Evolutionary conservation across 2,888 invertebrate species (phyloP).

Genomic region (Chalcis sispes): DNA sequence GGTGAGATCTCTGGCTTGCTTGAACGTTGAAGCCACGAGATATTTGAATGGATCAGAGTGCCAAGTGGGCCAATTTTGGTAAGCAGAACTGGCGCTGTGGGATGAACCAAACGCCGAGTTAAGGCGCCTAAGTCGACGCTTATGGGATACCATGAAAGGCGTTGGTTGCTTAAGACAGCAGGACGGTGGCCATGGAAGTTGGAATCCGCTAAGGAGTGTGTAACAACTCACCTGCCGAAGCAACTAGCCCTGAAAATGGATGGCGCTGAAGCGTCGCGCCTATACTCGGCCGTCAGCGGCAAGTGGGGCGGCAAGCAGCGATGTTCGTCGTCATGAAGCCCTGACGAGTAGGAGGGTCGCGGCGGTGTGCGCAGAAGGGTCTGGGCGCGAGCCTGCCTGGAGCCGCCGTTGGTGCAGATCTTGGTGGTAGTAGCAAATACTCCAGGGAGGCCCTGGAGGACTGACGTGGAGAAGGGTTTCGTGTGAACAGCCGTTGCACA

Average conservation of each 20-base stretch:
- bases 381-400: constrained; percentile 75
- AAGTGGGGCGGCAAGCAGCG: constrained; percentile 66
- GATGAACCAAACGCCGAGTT: constrained; percentile 79
- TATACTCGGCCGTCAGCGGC: constrained; percentile 79
- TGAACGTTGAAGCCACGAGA: background rate
- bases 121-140: constrained; percentile 70
- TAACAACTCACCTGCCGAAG: constrained; percentile 80
- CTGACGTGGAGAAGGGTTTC: too few relatives aligned
- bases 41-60: constrained; percentile 79
- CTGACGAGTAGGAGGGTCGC: constrained; percentile 79
- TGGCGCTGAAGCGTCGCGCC: constrained; percentile 80
- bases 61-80: constrained; percentile 86
- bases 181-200: constrained; percentile 87
- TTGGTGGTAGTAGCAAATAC: constrained; percentile 81
- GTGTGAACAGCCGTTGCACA: too few relatives aligned
- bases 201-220: constrained; percentile 79
- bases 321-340: constrained; percentile 76
- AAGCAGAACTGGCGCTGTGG: constrained; percentile 89
- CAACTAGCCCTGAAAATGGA: constrained; percentile 83
- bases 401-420: constrained; percentile 72
- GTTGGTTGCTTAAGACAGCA: constrained; percentile 79
- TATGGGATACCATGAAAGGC: constrained; percentile 76
- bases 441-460: too few relatives aligned
- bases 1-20: too few relatives aligned
- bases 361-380: constrained; percentile 75